Evolutionary conservation across 2,113 vertebrate species (phyloP).

Genomic region (Rhipidura dahli): DNA sequence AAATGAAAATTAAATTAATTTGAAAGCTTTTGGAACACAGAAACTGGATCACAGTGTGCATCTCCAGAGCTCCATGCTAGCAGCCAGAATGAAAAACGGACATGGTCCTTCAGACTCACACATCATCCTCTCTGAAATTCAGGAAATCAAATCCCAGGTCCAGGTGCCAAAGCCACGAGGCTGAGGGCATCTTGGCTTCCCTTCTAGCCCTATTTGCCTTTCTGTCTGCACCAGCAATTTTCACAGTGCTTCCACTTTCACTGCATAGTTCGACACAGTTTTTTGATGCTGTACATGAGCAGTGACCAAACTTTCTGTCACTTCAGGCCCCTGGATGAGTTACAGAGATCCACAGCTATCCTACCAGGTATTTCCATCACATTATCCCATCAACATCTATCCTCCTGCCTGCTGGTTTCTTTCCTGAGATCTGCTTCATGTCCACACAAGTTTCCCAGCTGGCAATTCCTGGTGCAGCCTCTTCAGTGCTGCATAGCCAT

Average conservation of each 20-base stretch:
- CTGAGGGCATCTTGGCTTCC: neutral
- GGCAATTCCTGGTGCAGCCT: neutral
- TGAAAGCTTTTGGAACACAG: neutral
- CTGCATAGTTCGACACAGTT: neutral
- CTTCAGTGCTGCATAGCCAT: neutral
- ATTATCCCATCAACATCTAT: neutral
- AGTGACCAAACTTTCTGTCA: neutral
- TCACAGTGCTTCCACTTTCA: neutral
- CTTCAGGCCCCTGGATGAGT: neutral
- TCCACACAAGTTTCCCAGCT: neutral
- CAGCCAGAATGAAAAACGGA: neutral
- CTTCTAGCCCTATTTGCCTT: neutral
- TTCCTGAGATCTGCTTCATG: neutral
- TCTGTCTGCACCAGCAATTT: neutral
- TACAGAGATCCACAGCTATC: neutral
- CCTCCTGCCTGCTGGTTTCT: neutral
- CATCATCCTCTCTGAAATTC: neutral
- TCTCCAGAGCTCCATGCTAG: neutral
- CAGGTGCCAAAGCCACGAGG: fast-evolving
- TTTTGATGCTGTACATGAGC: neutral
- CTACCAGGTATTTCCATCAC: neutral
- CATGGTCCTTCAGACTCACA: neutral
- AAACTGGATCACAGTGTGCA: neutral
- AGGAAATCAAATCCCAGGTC: neutral
- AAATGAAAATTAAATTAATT: neutral